Conservation (phyloP, 2,797 vertebrate genomes). For the Microctenopoma lineatum region DNA sequence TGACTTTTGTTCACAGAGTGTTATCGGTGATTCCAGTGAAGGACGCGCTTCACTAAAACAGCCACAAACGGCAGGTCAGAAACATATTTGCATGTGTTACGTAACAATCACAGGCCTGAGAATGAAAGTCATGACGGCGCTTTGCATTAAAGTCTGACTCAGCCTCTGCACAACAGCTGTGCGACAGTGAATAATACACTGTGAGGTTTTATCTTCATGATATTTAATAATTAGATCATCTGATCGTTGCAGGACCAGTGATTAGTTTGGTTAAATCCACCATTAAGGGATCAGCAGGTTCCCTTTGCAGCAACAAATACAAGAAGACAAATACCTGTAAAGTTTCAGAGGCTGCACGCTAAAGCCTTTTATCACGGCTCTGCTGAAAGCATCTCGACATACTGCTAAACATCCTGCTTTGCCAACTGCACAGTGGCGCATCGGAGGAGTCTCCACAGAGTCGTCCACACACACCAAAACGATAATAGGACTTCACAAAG, state of each 20-base stretch:
- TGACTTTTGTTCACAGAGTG: neutral
- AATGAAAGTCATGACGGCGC: conserved; percentile 26
- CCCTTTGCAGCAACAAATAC: too few relatives aligned
- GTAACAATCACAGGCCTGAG: conserved; percentile 4
- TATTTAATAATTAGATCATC: neutral
- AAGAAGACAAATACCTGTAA: too few relatives aligned
- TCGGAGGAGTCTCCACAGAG: too few relatives aligned
- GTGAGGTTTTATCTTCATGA: conserved; percentile 1
- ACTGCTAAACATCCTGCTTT: too few relatives aligned
- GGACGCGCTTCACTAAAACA: neutral
- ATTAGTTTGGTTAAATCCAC: neutral
- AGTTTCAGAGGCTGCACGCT: too few relatives aligned
- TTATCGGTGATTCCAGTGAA: too few relatives aligned
- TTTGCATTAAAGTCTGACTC: conserved; percentile 48
- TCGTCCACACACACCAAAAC: too few relatives aligned
- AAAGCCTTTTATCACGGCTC: too few relatives aligned
- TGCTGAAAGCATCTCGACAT: too few relatives aligned
- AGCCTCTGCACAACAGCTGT: conserved; percentile 42
- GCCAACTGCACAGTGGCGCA: too few relatives aligned
- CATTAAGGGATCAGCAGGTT: too few relatives aligned
- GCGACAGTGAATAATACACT: neutral
- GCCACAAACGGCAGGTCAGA: conserved; percentile 4
- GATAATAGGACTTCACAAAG: too few relatives aligned
- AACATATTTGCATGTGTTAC: conserved; percentile 33
- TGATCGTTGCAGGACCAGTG: neutral